Evolutionary conservation across 2,888 invertebrate genomes (phyloP).

Genomic region (Malachius bipustulatus): DNA sequence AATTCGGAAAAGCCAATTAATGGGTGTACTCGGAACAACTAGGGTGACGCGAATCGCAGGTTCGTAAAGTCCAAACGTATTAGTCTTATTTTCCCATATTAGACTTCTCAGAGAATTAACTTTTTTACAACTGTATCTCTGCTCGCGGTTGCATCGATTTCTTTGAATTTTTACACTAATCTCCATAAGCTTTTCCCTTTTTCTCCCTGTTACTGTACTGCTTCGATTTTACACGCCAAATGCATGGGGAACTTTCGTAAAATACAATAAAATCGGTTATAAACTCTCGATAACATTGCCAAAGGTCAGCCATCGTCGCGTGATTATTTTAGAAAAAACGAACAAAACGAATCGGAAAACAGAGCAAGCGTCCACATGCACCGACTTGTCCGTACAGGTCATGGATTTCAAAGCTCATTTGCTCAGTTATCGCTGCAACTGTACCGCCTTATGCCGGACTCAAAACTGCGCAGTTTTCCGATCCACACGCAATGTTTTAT

Average conservation of each 20-base stretch:
- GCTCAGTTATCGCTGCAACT: too few species aligned
- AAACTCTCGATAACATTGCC: slow-evolving; percentile 13
- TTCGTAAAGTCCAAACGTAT: too few species aligned
- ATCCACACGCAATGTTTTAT: too few species aligned
- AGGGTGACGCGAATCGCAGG: too few species aligned
- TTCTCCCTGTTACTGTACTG: slow-evolving; percentile 13
- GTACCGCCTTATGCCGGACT: too few species aligned
- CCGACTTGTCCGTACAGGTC: too few species aligned
- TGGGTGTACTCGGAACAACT: too few species aligned
- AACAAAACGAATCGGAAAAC: slow-evolving; percentile 10
- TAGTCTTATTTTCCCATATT: too few species aligned
- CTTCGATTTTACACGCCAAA: slow-evolving; percentile 12
- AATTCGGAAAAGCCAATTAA: too few species aligned
- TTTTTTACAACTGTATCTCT: slow-evolving; percentile 15
- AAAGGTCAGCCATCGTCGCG: slow-evolving; percentile 11
- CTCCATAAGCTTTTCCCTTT: slow-evolving; percentile 12
- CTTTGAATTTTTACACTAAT: slow-evolving; percentile 14
- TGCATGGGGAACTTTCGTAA: slow-evolving; percentile 12
- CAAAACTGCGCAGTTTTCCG: too few species aligned
- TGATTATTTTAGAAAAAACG: slow-evolving; percentile 9
- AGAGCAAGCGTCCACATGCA: too few species aligned
- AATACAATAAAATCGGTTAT: slow-evolving; percentile 3
- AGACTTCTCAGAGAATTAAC: slow-evolving; percentile 14
- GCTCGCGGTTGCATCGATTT: slow-evolving; percentile 16
- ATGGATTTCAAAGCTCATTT: too few species aligned